Evolutionary conservation across 2,797 vertebrate genomes (phyloP).

Genomic region (Gallinago nigripennis): DNA sequence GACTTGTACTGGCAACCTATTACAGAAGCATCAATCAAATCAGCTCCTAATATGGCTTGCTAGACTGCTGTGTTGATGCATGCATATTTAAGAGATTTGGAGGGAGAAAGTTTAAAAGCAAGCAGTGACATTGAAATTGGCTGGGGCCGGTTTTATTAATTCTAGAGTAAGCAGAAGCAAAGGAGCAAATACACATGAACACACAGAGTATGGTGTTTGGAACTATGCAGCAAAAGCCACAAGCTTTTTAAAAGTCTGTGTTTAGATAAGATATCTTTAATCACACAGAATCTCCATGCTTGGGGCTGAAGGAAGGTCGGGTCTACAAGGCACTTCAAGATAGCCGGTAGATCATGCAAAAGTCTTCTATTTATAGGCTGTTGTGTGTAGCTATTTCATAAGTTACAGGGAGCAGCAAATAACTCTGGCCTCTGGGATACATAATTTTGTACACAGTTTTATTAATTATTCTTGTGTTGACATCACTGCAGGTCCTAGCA

Average conservation of each 20-base stretch:
- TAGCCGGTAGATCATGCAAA: not conserved
- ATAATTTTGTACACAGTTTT: not conserved
- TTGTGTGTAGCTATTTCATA: not conserved
- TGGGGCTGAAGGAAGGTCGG: not conserved
- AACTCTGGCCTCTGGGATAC: not conserved
- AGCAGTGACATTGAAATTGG: not conserved
- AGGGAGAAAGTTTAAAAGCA: not conserved
- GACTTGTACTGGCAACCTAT: slow-evolving; percentile 52
- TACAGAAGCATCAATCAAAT: slow-evolving; percentile 64
- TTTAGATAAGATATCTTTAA: not conserved
- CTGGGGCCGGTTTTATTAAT: not conserved
- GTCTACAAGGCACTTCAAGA: not conserved
- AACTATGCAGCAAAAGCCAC: not conserved
- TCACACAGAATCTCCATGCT: not conserved
- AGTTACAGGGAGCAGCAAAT: not conserved
- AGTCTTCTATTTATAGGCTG: not conserved
- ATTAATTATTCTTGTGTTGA: not conserved
- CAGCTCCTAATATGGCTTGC: slow-evolving; percentile 33
- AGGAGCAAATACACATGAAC: not conserved
- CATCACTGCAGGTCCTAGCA: not conserved
- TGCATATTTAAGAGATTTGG: slow-evolving; percentile 22
- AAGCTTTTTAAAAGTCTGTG: not conserved
- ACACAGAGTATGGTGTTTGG: not conserved
- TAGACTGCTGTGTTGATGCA: slow-evolving; percentile 1
- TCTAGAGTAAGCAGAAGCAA: not conserved